Evolutionary conservation across 2,888 invertebrate species (phyloP), one percentile per base, ranked within the genome.

Genomic region (Athalia cordata): DNA sequence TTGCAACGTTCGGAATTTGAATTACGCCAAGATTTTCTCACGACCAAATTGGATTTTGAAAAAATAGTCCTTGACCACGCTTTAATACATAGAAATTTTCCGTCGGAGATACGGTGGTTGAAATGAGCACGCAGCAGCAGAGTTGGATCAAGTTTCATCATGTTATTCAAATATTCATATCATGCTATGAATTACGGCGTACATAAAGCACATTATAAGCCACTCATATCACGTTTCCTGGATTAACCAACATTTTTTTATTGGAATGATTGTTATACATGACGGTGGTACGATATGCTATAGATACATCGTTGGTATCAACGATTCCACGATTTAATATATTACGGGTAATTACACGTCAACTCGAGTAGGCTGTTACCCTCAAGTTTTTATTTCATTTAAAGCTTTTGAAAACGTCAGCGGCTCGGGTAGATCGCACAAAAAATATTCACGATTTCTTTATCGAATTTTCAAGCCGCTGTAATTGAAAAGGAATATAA

Each of bases 161-260:
- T n/a, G 55, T 15, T 70, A 55, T 55, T 70, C 55, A 55, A 70
- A 70, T 55, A 70, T 45, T 43, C 43, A 29, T 29, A 29, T 29
- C 29, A 29, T 29, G 29, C 0, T 29, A 29, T 29, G 29, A 29
- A 29, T 29, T 29, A 29, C 2, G 29, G 29, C 29, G 29, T 29
- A 29, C 45, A 55, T n/a, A 55, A 70, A 45, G 70, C 70, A 52
- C 29, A 2, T 57, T 57, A 55, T 55, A 55, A 43, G 29, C 0
- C 29, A 29, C 70, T 57, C 55, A 43, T 29, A 29, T 29, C 70
- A 70, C 70, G 70, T 70, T 55, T 70, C 45, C 6, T 29, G 70
- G 70, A 70, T 70, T 70, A 70, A 70, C 70, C n/a, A 70, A 70
- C 45, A 55, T 50, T 43, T n/a, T 70, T 55, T 70, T 70, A 55